Conservation (phyloP, 2,888 invertebrate genomes). For the Papilio demoleus region DNA sequence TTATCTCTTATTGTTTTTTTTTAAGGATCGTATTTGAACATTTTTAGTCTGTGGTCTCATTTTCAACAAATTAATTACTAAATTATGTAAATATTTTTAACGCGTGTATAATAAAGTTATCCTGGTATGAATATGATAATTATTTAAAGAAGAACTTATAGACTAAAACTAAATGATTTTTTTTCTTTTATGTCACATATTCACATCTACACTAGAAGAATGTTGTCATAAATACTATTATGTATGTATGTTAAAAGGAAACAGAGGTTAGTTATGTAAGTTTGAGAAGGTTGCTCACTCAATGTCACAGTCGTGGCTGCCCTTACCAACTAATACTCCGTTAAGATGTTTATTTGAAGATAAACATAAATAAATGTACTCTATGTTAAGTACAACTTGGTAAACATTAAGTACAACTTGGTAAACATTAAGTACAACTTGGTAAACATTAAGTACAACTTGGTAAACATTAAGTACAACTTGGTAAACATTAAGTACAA, state of each 20-base stretch:
- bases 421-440: too few species aligned
- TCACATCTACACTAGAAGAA: too few species aligned
- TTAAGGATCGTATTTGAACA: too few species aligned
- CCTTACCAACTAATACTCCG: background rate
- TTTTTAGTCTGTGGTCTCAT: background rate
- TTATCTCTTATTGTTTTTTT: too few species aligned
- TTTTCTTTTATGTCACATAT: too few species aligned
- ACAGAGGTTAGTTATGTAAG: conserved; percentile 12
- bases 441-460: too few species aligned
- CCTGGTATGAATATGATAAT: too few species aligned
- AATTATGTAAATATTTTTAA: background rate
- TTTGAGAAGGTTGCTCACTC: background rate
- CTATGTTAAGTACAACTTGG: background rate
- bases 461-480: too few species aligned
- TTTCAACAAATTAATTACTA: background rate
- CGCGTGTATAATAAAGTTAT: too few species aligned
- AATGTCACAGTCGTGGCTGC: background rate
- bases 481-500: too few species aligned
- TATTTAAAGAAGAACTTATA: too few species aligned
- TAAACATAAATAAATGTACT: background rate
- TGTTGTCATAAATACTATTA: background rate
- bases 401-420: background rate
- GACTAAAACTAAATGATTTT: too few species aligned
- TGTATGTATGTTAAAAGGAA: conserved; percentile 6
- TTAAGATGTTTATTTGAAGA: background rate